Percentiles rank a stretch among this genome's conserved stretches.
These are phyloP conservation scores for Tokudaia tokunoshimensis DNA, from an alignment of 2,797 vertebrate genomes.

Conservation along the genomic window DNA sequence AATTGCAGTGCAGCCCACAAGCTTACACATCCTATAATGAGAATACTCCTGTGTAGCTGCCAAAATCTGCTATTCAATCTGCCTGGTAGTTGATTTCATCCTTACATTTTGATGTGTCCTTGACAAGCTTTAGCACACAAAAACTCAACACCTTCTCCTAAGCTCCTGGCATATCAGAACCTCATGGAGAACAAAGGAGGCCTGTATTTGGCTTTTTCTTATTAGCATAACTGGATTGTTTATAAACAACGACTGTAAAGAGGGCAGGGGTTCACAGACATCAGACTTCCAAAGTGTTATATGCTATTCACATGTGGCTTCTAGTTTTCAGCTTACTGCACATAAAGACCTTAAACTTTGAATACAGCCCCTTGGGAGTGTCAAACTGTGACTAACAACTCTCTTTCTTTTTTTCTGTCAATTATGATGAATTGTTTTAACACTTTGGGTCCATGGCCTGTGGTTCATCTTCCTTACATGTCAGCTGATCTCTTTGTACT, in stretches of 20 bases:
- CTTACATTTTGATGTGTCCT: slow-evolving; percentile 82
- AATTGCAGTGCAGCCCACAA: slow-evolving; percentile 79
- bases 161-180: slow-evolving; percentile 69
- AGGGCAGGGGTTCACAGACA: slow-evolving; percentile 87
- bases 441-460: slow-evolving; percentile 84
- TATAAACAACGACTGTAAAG: slow-evolving; percentile 87
- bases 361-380: slow-evolving; percentile 85
- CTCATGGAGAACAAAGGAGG: slow-evolving; percentile 78
- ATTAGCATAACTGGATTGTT: slow-evolving; percentile 88
- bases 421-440: slow-evolving; percentile 84
- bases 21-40: slow-evolving; percentile 81
- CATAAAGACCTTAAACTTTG: slow-evolving; percentile 86
- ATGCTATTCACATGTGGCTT: slow-evolving; percentile 87
- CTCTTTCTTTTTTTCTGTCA: slow-evolving; percentile 86
- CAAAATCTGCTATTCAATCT: slow-evolving; percentile 84
- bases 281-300: slow-evolving; percentile 84
- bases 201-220: slow-evolving; percentile 85
- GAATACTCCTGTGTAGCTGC: slow-evolving; percentile 84
- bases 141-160: slow-evolving; percentile 75
- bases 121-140: slow-evolving; percentile 83
- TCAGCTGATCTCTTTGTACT: slow-evolving; percentile 75
- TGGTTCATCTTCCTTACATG: slow-evolving; percentile 85
- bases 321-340: slow-evolving; percentile 84
- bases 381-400: slow-evolving; percentile 85
- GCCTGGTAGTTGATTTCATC: slow-evolving; percentile 79